Percentiles rank a stretch among this genome's conserved stretches.
These are phyloP conservation scores for Spatulosminthurus flaviceps DNA, from an alignment of 2,888 invertebrate species.

Conservation along the genomic window DNA sequence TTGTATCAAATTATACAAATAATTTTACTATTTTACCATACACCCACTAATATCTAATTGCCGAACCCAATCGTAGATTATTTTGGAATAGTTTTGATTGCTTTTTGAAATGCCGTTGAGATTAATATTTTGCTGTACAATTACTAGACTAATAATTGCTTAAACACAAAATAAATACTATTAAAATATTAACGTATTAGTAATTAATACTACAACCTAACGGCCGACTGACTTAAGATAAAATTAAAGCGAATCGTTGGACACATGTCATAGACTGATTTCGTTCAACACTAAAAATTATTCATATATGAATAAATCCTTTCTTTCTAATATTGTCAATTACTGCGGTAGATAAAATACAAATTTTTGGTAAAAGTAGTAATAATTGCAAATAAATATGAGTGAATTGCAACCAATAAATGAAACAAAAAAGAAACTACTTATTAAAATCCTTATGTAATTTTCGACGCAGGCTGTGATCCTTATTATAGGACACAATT, in stretches of 20 bases:
- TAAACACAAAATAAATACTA: conserved; percentile 4
- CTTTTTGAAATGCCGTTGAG: neutral
- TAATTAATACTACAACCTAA: neutral
- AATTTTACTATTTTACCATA: neutral
- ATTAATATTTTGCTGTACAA: conserved; percentile 10
- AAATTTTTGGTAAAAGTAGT: conserved; percentile 16
- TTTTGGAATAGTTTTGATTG: neutral
- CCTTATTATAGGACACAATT: conserved; percentile 55
- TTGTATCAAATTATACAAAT: too few relatives aligned
- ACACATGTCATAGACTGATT: conserved; percentile 1
- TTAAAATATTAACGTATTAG: conserved; percentile 16
- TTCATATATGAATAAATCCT: neutral
- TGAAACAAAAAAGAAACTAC: conserved; percentile 26
- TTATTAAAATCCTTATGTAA: conserved; percentile 46
- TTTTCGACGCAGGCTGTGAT: conserved; percentile 41
- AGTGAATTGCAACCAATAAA: conserved; percentile 17
- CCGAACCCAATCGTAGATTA: conserved; percentile 8
- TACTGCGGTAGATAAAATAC: conserved; percentile 24
- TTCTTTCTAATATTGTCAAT: conserved; percentile 15
- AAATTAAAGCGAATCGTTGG: conserved; percentile 26
- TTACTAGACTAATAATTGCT: neutral
- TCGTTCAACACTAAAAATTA: neutral
- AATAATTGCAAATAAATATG: conserved; percentile 30
- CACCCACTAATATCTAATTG: neutral
- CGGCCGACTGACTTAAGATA: conserved; percentile 5